A percentile compares a stretch with the other conserved stretches of the same genome.
These are phyloP conservation scores for Naja naja DNA, from an alignment of 2,113 vertebrate species.

Conservation along the genomic window DNA sequence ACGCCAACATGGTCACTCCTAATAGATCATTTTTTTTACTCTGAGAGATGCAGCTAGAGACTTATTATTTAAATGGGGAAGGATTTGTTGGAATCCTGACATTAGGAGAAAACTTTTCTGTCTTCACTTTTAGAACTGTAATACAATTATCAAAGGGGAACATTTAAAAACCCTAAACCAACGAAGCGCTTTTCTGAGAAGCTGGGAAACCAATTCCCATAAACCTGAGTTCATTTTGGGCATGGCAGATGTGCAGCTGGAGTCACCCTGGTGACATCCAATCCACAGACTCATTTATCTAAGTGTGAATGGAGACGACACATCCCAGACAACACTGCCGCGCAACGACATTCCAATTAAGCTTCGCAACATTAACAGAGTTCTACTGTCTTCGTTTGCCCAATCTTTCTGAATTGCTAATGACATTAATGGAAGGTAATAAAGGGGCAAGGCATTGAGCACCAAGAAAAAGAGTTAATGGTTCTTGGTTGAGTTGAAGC, in stretches of 20 bases:
- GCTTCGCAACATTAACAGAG: conserved; percentile 20
- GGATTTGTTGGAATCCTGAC: no score
- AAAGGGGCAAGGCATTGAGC: not conserved
- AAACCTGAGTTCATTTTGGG: not conserved
- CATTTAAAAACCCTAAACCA: not conserved
- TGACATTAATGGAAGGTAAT: conserved; percentile 50
- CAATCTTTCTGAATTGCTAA: conserved; percentile 19
- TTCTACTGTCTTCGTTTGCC: not conserved
- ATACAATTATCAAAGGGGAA: not conserved
- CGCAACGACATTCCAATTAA: conserved; percentile 34
- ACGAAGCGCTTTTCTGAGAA: not conserved
- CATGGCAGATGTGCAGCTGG: conserved; percentile 30
- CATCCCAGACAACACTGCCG: conserved; percentile 27
- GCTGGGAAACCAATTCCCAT: not conserved
- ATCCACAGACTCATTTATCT: conserved; percentile 30
- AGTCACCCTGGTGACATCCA: not conserved
- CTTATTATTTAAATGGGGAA: no score
- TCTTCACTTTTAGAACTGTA: not conserved
- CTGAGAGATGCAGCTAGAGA: no score
- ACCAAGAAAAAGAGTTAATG: conserved; percentile 7
- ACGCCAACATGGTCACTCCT: no score
- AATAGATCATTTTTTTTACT: no score
- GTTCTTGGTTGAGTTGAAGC: not conserved
- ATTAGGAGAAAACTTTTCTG: not conserved
- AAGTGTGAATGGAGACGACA: conserved; percentile 42